phyloP scores from a whole-genome alignment of 1,140 invertebrate species.

The Drosophila mayri region DNA sequence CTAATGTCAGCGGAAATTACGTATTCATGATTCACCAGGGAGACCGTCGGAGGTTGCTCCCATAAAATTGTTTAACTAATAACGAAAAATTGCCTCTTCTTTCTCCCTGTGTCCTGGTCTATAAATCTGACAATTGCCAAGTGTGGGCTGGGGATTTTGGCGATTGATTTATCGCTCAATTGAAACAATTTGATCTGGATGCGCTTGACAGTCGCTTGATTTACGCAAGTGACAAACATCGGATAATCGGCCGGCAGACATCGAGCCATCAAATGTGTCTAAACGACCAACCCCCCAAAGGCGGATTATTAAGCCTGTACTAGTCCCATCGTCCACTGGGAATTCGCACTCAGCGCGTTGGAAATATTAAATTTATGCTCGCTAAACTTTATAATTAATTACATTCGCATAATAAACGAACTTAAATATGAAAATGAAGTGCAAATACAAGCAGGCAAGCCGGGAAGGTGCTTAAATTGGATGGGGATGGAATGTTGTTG shows the following conservation, averaged over 20 bases:
- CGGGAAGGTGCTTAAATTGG: background rate
- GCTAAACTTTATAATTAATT: constrained; percentile 78
- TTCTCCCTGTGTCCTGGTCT: background rate
- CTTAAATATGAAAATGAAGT: constrained; percentile 81
- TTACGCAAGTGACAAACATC: constrained; percentile 51
- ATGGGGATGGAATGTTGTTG: constrained; percentile 6
- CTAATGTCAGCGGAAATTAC: constrained; percentile 49
- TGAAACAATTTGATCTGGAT: constrained; percentile 43
- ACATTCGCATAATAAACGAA: constrained; percentile 80
- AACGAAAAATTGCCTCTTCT: background rate
- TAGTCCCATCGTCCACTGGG: background rate
- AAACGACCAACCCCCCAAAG: constrained; percentile 34
- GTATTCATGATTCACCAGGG: constrained; percentile 42
- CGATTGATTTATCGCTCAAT: constrained; percentile 41
- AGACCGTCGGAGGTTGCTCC: background rate
- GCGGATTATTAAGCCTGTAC: constrained; percentile 18
- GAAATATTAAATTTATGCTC: constrained; percentile 65
- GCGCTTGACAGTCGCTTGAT: constrained; percentile 44
- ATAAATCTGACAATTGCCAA: constrained; percentile 6
- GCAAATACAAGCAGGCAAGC: constrained; percentile 52
- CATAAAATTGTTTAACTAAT: background rate
- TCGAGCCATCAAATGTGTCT: constrained; percentile 39
- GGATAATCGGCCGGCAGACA: constrained; percentile 43
- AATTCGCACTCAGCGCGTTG: constrained; percentile 26
- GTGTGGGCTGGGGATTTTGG: background rate